A percentile compares a stretch with the other conserved stretches of the same genome.
Evolutionary conservation across 2,113 vertebrate genomes (phyloP).

Genomic region (Myodes glareolus): DNA sequence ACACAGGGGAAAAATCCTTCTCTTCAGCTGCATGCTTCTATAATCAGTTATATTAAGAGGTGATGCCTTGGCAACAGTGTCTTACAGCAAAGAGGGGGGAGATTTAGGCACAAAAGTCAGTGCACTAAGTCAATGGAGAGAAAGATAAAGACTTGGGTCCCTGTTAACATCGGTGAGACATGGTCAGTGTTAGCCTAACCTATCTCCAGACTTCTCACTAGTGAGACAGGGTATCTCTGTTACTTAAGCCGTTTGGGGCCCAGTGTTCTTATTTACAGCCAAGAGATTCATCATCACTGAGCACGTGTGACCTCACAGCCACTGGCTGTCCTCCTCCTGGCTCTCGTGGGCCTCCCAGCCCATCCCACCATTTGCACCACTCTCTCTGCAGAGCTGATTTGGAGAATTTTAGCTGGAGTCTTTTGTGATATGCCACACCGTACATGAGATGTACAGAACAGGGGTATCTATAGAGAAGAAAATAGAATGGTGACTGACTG

Average conservation of each 20-base stretch:
- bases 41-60: background rate
- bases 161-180: background rate
- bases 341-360: background rate
- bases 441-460: background rate
- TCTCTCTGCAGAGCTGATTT: conserved; percentile 1
- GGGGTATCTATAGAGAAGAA: background rate
- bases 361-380: background rate
- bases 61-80: background rate
- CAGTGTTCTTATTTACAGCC: background rate
- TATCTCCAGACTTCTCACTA: background rate
- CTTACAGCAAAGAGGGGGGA: background rate
- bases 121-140: background rate
- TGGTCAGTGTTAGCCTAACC: background rate
- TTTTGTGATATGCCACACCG: background rate
- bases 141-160: background rate
- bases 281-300: background rate
- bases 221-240: background rate
- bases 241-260: background rate
- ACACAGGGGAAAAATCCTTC: too few relatives aligned
- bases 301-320: background rate
- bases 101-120: background rate
- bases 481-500: background rate
- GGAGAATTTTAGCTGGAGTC: background rate
- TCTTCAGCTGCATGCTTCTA: background rate
- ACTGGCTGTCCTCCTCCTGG: background rate